Conservation (phyloP, 2,797 vertebrate species). For the Lutjanus campechanus region DNA sequence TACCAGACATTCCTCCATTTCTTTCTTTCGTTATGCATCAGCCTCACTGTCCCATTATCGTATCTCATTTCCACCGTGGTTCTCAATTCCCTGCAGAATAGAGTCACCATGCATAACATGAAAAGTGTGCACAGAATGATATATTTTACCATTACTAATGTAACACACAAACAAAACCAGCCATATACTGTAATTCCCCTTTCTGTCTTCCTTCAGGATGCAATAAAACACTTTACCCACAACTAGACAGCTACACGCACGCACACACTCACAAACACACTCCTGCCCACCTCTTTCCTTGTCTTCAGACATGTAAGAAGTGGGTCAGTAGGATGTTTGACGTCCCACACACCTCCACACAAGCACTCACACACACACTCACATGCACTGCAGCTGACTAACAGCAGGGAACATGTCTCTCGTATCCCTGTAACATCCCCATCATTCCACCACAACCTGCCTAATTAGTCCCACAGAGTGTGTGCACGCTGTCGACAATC, state of each 20-base stretch:
- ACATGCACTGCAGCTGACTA: slow-evolving; percentile 46
- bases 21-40: slow-evolving; percentile 25
- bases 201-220: slow-evolving; percentile 2
- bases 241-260: slow-evolving; percentile 24
- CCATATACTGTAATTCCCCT: slow-evolving; percentile 22
- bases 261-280: slow-evolving; percentile 21
- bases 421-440: slow-evolving; percentile 56
- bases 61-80: slow-evolving; percentile 32
- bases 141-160: slow-evolving; percentile 38
- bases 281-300: slow-evolving; percentile 34
- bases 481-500: slow-evolving; percentile 54
- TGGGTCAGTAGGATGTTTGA: slow-evolving; percentile 76
- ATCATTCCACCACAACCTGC: slow-evolving; percentile 66
- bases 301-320: slow-evolving; percentile 58
- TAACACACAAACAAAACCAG: slow-evolving; percentile 22
- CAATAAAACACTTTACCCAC: slow-evolving; percentile 27
- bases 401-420: slow-evolving; percentile 59
- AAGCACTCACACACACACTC: slow-evolving; percentile 21
- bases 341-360: slow-evolving; percentile 38
- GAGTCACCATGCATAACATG: slow-evolving; percentile 32
- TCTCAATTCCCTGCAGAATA: slow-evolving; percentile 25
- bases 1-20: slow-evolving; percentile 46
- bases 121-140: slow-evolving; percentile 17
- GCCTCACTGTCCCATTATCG: slow-evolving; percentile 29
- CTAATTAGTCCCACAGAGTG: slow-evolving; percentile 79